Evolutionary conservation across 2,113 vertebrate species (phyloP).

Genomic region (Chaenogobius annularis): DNA sequence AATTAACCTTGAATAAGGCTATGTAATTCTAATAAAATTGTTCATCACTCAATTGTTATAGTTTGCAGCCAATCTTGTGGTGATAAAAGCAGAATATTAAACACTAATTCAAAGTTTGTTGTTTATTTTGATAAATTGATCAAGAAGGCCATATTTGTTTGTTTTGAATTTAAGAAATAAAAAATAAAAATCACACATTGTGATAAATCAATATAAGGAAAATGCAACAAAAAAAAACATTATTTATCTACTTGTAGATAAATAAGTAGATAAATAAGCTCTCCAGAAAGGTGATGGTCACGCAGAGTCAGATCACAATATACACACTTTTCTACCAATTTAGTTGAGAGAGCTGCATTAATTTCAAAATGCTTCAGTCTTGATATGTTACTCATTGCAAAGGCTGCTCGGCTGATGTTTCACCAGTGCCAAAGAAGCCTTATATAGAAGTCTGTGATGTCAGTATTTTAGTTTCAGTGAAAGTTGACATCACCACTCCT

Average conservation of each 20-base stretch:
- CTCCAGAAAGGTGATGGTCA: too few species aligned
- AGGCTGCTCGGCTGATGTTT: neutral
- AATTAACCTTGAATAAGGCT: neutral
- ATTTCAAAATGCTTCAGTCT: neutral
- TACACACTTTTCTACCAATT: too few species aligned
- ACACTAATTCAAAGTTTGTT: too few species aligned
- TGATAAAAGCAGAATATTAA: neutral
- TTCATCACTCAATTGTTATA: neutral
- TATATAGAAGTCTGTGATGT: constrained; percentile 27
- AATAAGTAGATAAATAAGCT: too few species aligned
- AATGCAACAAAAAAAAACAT: too few species aligned
- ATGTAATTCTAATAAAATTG: neutral
- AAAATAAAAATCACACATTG: too few species aligned
- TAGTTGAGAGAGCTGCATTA: neutral
- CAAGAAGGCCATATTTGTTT: too few species aligned
- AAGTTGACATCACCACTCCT: constrained; percentile 29
- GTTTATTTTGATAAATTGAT: too few species aligned
- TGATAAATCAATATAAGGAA: too few species aligned
- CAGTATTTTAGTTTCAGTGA: constrained; percentile 29
- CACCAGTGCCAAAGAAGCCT: neutral
- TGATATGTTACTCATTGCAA: neutral
- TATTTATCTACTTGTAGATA: too few species aligned
- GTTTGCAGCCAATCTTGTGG: neutral
- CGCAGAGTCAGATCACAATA: too few species aligned
- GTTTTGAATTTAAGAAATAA: too few species aligned